Percentiles rank a stretch among this genome's conserved stretches.
Evolutionary conservation across 2,797 vertebrate genomes (phyloP).

Genomic region (Danio kyathit): DNA sequence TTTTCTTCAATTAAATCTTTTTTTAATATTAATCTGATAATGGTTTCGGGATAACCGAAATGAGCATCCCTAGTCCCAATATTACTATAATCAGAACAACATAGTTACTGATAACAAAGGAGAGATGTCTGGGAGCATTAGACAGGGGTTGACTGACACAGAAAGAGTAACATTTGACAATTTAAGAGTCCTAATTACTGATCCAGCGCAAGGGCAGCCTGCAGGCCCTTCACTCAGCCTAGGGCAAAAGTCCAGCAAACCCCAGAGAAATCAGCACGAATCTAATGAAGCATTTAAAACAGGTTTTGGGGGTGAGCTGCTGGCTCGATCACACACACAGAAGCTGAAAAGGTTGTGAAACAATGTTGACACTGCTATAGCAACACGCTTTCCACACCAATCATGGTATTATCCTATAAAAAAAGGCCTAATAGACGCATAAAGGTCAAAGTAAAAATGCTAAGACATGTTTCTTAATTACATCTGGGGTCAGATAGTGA

Average conservation of each 20-base stretch:
- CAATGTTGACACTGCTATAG: conserved; percentile 1
- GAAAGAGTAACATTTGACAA: conserved; percentile 7
- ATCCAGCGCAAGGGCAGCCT: conserved; percentile 17
- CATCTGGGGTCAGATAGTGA: conserved; percentile 8
- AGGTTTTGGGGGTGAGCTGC: background rate
- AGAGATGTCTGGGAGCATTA: background rate
- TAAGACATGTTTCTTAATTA: conserved; percentile 28
- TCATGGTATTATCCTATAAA: conserved; percentile 14
- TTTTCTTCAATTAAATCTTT: no score
- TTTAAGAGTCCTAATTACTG: conserved; percentile 29
- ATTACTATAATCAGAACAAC: background rate
- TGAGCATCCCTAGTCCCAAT: no score
- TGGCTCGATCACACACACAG: background rate
- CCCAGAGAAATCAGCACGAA: background rate
- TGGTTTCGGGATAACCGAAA: no score
- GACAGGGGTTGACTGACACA: background rate
- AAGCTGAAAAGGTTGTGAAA: background rate
- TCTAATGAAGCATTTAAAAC: conserved; percentile 27
- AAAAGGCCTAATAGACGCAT: conserved; percentile 1
- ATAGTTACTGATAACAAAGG: background rate
- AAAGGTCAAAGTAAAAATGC: conserved; percentile 22
- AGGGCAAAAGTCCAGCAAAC: conserved; percentile 19
- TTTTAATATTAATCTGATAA: no score
- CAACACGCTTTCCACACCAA: conserved; percentile 5
- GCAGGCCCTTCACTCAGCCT: background rate